Base-by-base conservation (phyloP, 2,888 invertebrate genomes). In the Mesochorus sp. region DNA sequence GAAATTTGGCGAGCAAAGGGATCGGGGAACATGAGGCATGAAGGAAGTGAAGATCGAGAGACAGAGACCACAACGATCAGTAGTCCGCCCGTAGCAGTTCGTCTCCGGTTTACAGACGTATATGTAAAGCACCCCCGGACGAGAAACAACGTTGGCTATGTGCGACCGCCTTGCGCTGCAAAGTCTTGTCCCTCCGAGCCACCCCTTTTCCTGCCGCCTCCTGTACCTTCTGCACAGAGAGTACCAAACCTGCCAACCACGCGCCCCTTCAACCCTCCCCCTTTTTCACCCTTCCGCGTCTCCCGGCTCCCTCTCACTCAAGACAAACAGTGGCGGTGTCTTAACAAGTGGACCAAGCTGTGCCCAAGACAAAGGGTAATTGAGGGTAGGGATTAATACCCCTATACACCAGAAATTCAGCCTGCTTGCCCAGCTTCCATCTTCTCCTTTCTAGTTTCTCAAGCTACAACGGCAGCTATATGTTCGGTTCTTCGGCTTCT, bases 241-340 rank as follows among this genome's bases (percentile, higher is more conserved):
- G 81, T 68, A 81, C 12, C 17, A 53, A 70, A 73, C 74, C 49
- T 34, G 55, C 14, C 51, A 44, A 73, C 59, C 57, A 59, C 51
- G 49, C 57, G 53, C 66, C 37, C 55, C 77, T 66, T 44, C 72
- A 59, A n/a, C n/a, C n/a, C n/a, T n/a, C n/a, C n/a, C n/a, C n/a
- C n/a, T n/a, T n/a, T n/a, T n/a, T n/a, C n/a, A n/a, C n/a, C n/a
- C 14, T 47, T 21, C 39, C 8, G 51, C 76, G 51, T 77, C 72
- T 66, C 77, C 51, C 66, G 47, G 64, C 71, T 75, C 76, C 87
- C 87, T 87, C 87, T 85, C 88, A 86, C 87, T 89, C 86, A 91
- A 91, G 91, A 91, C 91, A 91, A 91, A 91, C 91, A 91, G 91
- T 91, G 88, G 90, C 89, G 90, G 90, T 90, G 91, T 91, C 91